Conservation (phyloP, 2,888 invertebrate genomes). For the Sphaeridia pumilis region DNA sequence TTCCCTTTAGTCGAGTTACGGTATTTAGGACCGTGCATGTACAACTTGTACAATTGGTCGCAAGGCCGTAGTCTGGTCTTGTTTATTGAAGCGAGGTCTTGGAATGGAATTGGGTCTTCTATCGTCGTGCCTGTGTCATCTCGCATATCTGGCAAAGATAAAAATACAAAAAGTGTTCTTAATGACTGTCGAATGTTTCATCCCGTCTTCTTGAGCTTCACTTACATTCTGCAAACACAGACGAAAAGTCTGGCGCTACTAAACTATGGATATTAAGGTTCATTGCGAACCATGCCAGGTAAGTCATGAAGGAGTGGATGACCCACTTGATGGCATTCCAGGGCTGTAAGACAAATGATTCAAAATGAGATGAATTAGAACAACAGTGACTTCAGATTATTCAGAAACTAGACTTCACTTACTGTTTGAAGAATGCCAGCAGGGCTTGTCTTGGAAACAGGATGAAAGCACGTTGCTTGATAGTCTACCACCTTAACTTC, state of each 20-base stretch:
- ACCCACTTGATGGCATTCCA: conserved; percentile 37
- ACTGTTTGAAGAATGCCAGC: conserved; percentile 33
- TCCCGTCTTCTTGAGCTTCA: no score
- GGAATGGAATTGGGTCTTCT: conserved; percentile 20
- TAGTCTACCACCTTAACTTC: conserved; percentile 78
- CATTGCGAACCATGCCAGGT: conserved; percentile 26
- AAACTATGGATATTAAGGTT: conserved; percentile 29
- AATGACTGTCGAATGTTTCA: no score
- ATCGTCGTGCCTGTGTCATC: conserved; percentile 6
- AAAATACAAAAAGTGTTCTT: no score
- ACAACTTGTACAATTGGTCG: conserved; percentile 64
- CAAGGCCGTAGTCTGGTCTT: conserved; percentile 70
- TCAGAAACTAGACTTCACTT: no score
- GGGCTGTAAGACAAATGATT: conserved; percentile 42
- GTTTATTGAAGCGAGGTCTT: conserved; percentile 40
- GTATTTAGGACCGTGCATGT: conserved; percentile 47
- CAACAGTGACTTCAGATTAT: background rate
- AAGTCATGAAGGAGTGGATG: conserved; percentile 32
- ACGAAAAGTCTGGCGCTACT: conserved; percentile 27
- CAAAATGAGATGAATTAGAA: background rate
- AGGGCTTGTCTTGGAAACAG: conserved; percentile 29
- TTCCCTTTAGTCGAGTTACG: conserved; percentile 75
- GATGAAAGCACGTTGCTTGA: conserved; percentile 71
- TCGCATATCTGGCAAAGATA: conserved; percentile 1
- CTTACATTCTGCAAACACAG: conserved; percentile 26